Base-by-base conservation (phyloP, 2,888 invertebrate species). In the Drosophila pegasa region DNA sequence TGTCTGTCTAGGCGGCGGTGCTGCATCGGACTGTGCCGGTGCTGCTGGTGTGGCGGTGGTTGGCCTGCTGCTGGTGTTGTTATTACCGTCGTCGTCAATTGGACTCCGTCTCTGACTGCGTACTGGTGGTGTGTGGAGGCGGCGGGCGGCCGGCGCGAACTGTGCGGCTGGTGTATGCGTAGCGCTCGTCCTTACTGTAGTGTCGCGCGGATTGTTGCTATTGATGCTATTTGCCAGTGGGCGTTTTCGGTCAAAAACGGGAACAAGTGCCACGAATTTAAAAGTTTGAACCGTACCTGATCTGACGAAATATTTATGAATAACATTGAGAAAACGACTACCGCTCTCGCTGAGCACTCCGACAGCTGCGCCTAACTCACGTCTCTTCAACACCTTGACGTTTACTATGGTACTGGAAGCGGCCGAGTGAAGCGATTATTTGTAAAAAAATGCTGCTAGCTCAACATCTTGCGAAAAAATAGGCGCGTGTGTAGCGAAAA, bases 271-370 rank as follows among this genome's bases (percentile, higher is more conserved):
- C 74, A 78, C 67, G 61, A 67, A 78, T 78, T 78, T 68, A 51
- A 75, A 75, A 78, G 47, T 75, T 78, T 78, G 69, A 75, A 75
- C 63, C 59, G 68, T 76, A 74, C 75, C 67, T 62, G 75, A 75
- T 69, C 45, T 69, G 68, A 63, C 56, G 68, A 73, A 73, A 62
- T 63, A 59, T 56, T 63, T 62, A 51, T 73, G 52, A 67, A 31
- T 37, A 35, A 37, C 54, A 12, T n/a, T 37, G 25, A 31, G 27
- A 50, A 8, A 27, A 25, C 55, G 40, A 55, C 38, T 8, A 29
- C 6, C n/a, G 29, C 27, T 12, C 25, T 6, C n/a, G 12, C 3
- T 14, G 60, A 69, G 22, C 10, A n/a, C 38, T 33, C 14, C 12
- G 16, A 1, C 48, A 12, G n/a, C n/a, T n/a, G 8, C 0, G 71